Evolutionary conservation across 2,113 vertebrate genomes (phyloP).

Genomic region (Eublepharis macularius): DNA sequence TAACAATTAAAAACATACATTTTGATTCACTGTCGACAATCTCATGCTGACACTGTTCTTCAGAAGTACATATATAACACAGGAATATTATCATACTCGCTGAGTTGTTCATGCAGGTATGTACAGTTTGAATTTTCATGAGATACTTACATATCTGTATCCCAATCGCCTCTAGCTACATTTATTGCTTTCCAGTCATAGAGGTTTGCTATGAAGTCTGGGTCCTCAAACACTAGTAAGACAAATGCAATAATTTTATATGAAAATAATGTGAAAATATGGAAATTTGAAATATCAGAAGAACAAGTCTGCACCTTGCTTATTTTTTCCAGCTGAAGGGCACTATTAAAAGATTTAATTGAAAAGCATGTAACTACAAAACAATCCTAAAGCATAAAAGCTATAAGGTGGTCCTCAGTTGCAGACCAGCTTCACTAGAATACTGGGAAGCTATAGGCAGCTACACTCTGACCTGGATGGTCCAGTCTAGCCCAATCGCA

Average conservation of each 20-base stretch:
- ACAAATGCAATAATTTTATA: slow-evolving; percentile 27
- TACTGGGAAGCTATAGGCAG: background rate
- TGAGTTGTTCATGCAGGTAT: background rate
- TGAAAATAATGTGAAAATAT: background rate
- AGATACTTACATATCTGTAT: slow-evolving; percentile 32
- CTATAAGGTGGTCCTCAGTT: background rate
- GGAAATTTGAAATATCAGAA: background rate
- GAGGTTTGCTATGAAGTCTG: slow-evolving; percentile 9
- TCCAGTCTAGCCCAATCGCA: too few species aligned
- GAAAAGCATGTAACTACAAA: background rate
- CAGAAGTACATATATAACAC: too few species aligned
- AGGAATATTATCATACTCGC: background rate
- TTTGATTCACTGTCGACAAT: background rate
- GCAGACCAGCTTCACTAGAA: background rate
- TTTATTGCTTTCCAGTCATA: slow-evolving; percentile 17
- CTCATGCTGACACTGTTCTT: background rate
- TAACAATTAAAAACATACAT: background rate
- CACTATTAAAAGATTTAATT: background rate
- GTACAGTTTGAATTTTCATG: background rate
- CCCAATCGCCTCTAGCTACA: background rate
- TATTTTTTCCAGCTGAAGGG: background rate
- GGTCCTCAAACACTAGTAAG: slow-evolving; percentile 55
- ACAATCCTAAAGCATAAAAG: background rate
- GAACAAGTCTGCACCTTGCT: background rate
- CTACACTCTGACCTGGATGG: too few species aligned